Evolutionary conservation across 2,888 invertebrate genomes (phyloP).

Genomic region (Cephus runcator): DNA sequence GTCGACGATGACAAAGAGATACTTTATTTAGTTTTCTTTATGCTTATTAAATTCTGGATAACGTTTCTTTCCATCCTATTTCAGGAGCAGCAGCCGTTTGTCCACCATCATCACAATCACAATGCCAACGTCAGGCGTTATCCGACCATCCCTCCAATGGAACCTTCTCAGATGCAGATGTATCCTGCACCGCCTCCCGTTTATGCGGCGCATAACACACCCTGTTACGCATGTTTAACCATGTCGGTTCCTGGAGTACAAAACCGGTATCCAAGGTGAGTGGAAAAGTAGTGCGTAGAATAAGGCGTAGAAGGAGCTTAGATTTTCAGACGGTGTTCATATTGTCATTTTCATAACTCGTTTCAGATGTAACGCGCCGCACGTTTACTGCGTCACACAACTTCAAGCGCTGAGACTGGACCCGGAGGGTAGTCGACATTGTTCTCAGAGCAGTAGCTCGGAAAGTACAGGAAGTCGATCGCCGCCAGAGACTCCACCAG

Average conservation of each 20-base stretch:
- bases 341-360: not conserved
- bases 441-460: constrained; percentile 67
- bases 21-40: constrained; percentile 18
- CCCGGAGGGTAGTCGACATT: constrained; percentile 66
- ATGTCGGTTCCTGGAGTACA: constrained; percentile 57
- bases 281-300: not conserved
- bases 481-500: constrained; percentile 71
- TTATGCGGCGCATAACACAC: constrained; percentile 54
- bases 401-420: constrained; percentile 67
- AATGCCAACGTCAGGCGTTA: constrained; percentile 55
- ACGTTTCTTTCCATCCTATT: constrained; percentile 5
- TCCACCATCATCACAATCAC: constrained; percentile 46
- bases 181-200: constrained; percentile 58
- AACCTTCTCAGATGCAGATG: constrained; percentile 58
- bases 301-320: not conserved
- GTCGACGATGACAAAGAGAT: constrained; percentile 13
- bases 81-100: constrained; percentile 13
- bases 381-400: constrained; percentile 64
- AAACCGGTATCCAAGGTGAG: constrained; percentile 59
- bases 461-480: constrained; percentile 69
- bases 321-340: not conserved
- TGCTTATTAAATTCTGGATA: constrained; percentile 8
- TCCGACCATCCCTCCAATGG: constrained; percentile 53
- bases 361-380: constrained; percentile 54
- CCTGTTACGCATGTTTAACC: constrained; percentile 60